Evolutionary conservation across 2,888 invertebrate species (phyloP).

Genomic region (Troides oblongomaculatus): DNA sequence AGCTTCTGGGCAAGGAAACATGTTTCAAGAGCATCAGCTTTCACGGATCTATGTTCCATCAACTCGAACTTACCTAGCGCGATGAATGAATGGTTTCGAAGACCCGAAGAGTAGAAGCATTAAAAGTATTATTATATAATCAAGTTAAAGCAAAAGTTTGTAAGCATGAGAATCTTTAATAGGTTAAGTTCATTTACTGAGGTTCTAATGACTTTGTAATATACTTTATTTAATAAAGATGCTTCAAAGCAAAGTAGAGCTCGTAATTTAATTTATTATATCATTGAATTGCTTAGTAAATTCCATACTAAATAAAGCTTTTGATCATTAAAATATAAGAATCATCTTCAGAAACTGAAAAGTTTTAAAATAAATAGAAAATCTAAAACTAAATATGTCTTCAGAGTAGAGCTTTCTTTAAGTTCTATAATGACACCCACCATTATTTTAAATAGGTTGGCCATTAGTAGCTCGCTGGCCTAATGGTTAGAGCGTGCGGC

Average conservation of each 20-base stretch:
- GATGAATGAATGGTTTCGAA: too few species aligned
- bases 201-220: conserved; percentile 4
- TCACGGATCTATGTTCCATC: too few species aligned
- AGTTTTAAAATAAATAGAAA: not conserved
- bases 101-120: not conserved
- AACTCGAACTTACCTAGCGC: too few species aligned
- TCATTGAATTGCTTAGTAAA: conserved; percentile 1
- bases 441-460: too few species aligned
- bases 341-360: not conserved
- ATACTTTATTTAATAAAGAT: not conserved
- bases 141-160: not conserved
- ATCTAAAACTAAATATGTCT: too few species aligned
- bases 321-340: not conserved
- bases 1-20: too few species aligned
- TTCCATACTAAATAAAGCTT: not conserved
- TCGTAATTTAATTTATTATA: conserved; percentile 5
- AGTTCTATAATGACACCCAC: too few species aligned
- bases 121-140: not conserved
- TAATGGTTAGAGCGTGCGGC: too few species aligned
- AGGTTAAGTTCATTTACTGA: conserved; percentile 13
- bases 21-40: too few species aligned
- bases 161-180: not conserved
- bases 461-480: too few species aligned
- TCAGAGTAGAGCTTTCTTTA: too few species aligned
- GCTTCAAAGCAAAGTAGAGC: conserved; percentile 4